phyloP scores from a whole-genome alignment of 2,797 vertebrate genomes.

The Danionella dracula region DNA sequence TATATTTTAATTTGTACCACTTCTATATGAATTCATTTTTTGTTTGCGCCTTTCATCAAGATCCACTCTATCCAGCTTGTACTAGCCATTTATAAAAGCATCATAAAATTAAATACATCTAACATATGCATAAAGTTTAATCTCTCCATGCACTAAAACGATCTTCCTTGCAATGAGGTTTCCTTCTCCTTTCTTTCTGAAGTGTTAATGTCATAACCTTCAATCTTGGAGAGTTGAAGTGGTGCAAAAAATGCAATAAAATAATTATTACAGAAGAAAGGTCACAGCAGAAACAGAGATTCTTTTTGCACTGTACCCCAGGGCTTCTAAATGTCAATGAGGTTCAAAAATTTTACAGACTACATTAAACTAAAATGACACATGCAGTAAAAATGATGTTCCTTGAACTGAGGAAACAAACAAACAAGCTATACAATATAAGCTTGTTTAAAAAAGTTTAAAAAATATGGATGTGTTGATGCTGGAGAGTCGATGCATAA shows the following conservation, averaged over 20 bases:
- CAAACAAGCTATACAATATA: not conserved
- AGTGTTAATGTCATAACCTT: conserved; percentile 27
- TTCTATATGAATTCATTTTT: too few species aligned
- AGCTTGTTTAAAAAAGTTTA: not conserved
- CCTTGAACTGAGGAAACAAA: not conserved
- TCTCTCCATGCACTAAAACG: not conserved
- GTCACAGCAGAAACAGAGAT: not conserved
- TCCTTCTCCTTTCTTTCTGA: not conserved
- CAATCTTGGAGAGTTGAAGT: conserved; percentile 4
- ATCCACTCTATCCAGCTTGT: too few species aligned
- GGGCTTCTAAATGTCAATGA: not conserved
- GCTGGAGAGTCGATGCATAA: not conserved
- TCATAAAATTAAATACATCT: too few species aligned
- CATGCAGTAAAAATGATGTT: not conserved
- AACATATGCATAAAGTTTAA: too few species aligned
- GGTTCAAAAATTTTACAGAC: not conserved
- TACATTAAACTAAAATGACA: conserved; percentile 1
- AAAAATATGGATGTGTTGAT: not conserved
- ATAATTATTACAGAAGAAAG: not conserved
- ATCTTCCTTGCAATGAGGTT: conserved; percentile 9
- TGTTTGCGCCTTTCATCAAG: too few species aligned
- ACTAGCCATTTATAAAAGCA: too few species aligned
- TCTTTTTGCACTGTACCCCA: not conserved
- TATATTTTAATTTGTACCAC: too few species aligned
- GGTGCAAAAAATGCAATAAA: not conserved